phyloP scores from a whole-genome alignment of 1,140 invertebrate species.

The Sweltsa coloradensis region DNA sequence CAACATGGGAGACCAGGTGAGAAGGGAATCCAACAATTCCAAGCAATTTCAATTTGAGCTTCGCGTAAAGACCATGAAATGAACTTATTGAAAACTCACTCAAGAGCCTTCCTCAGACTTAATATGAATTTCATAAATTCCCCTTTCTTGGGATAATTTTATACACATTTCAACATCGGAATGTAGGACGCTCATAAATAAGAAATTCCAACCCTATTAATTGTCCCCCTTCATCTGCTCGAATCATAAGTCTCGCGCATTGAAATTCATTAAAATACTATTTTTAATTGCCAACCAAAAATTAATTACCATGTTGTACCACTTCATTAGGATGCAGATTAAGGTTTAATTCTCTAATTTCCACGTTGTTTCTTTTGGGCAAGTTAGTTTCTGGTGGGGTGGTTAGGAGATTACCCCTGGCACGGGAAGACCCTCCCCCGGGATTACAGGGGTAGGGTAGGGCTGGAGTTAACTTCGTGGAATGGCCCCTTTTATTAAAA shows the following conservation, averaged over 20 bases:
- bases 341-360: constrained; percentile 17
- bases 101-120: too few relatives aligned
- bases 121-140: too few relatives aligned
- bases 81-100: too few relatives aligned
- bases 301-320: constrained; percentile 15
- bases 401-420: neutral
- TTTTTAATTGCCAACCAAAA: constrained; percentile 16
- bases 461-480: constrained; percentile 4
- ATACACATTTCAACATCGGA: too few relatives aligned
- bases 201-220: too few relatives aligned
- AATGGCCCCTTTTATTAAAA: constrained; percentile 4
- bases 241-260: constrained; percentile 10
- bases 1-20: constrained; percentile 67
- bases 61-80: too few relatives aligned
- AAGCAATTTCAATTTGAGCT: too few relatives aligned
- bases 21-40: too few relatives aligned
- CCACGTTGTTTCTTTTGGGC: constrained; percentile 4
- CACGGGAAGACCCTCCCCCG: neutral
- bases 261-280: constrained; percentile 16
- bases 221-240: too few relatives aligned
- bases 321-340: constrained; percentile 17
- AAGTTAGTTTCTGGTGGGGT: constrained; percentile 7
- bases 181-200: too few relatives aligned
- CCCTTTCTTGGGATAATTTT: too few relatives aligned
- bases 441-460: neutral